Evolutionary conservation across 2,888 invertebrate species (phyloP).

Genomic region (Metallyticus violacea): DNA sequence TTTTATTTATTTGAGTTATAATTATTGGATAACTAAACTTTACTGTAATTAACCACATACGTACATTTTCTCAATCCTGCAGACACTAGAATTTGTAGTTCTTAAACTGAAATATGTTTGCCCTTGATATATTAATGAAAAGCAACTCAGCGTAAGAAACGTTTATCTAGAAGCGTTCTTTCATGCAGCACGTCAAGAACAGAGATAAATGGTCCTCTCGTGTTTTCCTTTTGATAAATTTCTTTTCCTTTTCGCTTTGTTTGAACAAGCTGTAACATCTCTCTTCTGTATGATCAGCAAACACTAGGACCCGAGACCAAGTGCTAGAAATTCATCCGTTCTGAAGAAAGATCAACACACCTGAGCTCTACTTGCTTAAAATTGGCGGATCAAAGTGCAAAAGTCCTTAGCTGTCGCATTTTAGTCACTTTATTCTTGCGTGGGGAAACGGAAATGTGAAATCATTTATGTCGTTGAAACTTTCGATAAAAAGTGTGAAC

Average conservation of each 20-base stretch:
- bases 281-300: not conserved
- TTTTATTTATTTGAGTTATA: too few species aligned
- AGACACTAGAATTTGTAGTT: too few species aligned
- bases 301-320: not conserved
- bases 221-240: not conserved
- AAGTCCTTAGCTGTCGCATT: too few species aligned
- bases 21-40: too few species aligned
- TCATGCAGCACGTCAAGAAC: not conserved
- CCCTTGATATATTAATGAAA: not conserved
- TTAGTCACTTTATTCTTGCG: too few species aligned
- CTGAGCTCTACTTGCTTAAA: not conserved
- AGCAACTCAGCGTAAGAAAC: not conserved
- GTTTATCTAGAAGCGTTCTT: not conserved
- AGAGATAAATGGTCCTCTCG: not conserved
- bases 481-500: too few species aligned
- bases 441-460: too few species aligned
- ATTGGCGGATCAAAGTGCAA: too few species aligned
- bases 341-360: not conserved
- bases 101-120: not conserved
- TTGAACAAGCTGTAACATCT: not conserved
- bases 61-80: too few species aligned
- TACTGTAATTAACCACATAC: too few species aligned
- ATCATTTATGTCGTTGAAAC: too few species aligned
- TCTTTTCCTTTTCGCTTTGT: not conserved
- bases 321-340: not conserved